Conservation (phyloP, 2,113 vertebrate genomes). For the Callocephalon fimbriatum region DNA sequence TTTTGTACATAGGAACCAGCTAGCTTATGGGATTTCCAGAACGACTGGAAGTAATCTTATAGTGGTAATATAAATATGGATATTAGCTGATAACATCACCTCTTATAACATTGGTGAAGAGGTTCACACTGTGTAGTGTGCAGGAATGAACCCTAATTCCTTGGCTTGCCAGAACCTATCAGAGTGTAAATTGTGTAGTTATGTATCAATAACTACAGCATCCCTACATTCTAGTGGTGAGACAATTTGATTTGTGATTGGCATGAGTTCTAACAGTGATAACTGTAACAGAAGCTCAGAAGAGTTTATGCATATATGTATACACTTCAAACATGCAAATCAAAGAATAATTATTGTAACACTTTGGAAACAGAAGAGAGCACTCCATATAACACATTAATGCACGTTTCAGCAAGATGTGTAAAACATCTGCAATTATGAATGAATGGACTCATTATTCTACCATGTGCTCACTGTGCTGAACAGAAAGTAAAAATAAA, state of each 20-base stretch:
- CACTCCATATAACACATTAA: background rate
- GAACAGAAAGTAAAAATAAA: constrained; percentile 66
- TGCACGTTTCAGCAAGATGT: constrained; percentile 54
- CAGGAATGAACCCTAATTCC: background rate
- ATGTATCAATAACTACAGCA: background rate
- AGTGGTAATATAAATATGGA: background rate
- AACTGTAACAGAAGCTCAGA: background rate
- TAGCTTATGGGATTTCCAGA: background rate
- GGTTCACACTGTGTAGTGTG: background rate
- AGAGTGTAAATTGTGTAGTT: background rate
- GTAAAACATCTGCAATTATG: constrained; percentile 63
- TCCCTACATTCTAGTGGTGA: background rate
- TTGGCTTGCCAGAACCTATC: background rate
- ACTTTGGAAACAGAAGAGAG: constrained; percentile 4
- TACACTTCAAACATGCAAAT: constrained; percentile 8
- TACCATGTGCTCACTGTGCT: constrained; percentile 27
- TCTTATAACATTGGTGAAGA: background rate
- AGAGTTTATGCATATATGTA: background rate
- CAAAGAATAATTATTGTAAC: constrained; percentile 12
- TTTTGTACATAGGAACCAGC: background rate
- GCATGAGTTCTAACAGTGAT: background rate
- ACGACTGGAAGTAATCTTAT: background rate
- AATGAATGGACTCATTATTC: constrained; percentile 55
- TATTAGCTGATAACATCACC: background rate
- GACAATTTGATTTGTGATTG: background rate